Base-by-base conservation (phyloP, 2,113 vertebrate genomes). In the human (Homo sapiens) region DNA sequence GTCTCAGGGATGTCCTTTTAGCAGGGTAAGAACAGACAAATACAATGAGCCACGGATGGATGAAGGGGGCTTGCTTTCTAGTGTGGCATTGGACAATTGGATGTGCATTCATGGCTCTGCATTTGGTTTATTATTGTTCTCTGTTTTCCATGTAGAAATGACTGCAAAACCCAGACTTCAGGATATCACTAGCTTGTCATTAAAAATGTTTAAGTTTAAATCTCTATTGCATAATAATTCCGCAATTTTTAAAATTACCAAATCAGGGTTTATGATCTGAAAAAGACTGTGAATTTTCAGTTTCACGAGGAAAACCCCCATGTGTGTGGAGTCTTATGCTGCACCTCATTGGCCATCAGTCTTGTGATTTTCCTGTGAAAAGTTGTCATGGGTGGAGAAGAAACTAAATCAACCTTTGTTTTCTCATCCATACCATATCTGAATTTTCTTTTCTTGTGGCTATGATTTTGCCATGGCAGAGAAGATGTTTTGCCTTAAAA, bases 1-100 rank as follows among this genome's bases (percentile, higher is more conserved):
- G 27, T 64, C 61, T 64, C 27, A 1, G 12, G 30, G 27, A 64
- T 64, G 27, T 64, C 61, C 61, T 32, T 13, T 6, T 6, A 64
- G 27, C 12, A 1, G 61, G 27, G 27, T 64, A 27, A 64, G 61
- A 6, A 32, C 61, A 14, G 61, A 32, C 5, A 0, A 30, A 14
- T 14, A 64, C 61, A 14, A 6, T 14, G 8, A 81, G 59, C 75
- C 14, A 1, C 78, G 12, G 78, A 80, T 22, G 43, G 66, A 2
- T 4, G 11, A 7, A 7, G 35, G 30, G 23, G 25, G 17, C 35
- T 23, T 8, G 27, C 32, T 83, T 79, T 38, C 70, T 12, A 16
- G 40, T 17, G 45, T 0, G 25, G 3, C 4, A 3, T 3, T 7
- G 38, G 35, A 12, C 25, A 3, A 1, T 1, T 8, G 40, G 25